A percentile compares a stretch with the other conserved stretches of the same genome.
Conservation (phyloP, 30 jellyfish, hydroid and myxozoan genomes). For the Cassiopea xamachana region DNA sequence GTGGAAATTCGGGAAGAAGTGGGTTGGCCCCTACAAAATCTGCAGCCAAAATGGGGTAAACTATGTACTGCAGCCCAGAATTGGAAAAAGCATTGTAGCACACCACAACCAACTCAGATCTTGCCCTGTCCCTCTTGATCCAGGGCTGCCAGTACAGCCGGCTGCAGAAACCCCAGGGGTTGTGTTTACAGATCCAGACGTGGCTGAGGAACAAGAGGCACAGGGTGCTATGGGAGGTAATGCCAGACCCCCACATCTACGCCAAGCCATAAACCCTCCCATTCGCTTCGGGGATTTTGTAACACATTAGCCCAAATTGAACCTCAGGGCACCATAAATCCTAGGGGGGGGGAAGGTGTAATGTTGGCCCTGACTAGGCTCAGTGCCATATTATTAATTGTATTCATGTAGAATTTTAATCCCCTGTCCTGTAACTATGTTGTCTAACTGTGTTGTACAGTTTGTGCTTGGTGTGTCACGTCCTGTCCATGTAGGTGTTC, state of each 20-base stretch:
- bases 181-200: conserved; percentile 47
- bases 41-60: conserved; percentile 57
- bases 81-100: conserved; percentile 36
- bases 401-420: too few species aligned
- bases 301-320: conserved; percentile 49
- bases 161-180: conserved; percentile 54
- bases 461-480: too few species aligned
- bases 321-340: conserved; percentile 15
- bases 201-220: conserved; percentile 46
- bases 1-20: conserved; percentile 60
- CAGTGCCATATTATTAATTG: too few species aligned
- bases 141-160: conserved; percentile 47
- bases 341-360: conserved; percentile 44
- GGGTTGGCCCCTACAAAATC: conserved; percentile 63
- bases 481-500: too few species aligned
- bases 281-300: conserved; percentile 69
- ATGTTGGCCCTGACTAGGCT: too few species aligned
- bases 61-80: conserved; percentile 46
- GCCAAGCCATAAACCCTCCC: conserved; percentile 75
- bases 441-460: too few species aligned
- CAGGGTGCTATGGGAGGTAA: conserved; percentile 41
- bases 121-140: conserved; percentile 38
- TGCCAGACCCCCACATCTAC: conserved; percentile 64
- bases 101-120: conserved; percentile 58
- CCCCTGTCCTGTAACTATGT: too few species aligned